These are phyloP conservation scores for Tridacna gigas DNA, from an alignment of 2,888 invertebrate genomes.

Conservation along the genomic window DNA sequence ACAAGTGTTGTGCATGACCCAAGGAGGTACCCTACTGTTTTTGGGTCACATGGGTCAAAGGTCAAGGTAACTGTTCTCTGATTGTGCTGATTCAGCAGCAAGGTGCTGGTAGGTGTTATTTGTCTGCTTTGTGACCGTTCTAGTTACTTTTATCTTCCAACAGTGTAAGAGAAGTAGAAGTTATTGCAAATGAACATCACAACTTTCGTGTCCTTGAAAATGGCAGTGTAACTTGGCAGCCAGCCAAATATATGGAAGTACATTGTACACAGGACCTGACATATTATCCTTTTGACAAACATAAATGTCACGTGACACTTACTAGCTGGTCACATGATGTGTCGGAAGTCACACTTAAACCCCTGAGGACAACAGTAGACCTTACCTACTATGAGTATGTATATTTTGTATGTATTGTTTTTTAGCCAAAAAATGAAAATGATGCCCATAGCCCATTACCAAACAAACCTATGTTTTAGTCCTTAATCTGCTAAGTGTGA, in stretches of 20 bases:
- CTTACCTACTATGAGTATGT: constrained; percentile 50
- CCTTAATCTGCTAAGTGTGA: too few species aligned
- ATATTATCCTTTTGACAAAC: constrained; percentile 60
- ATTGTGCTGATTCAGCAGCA: not conserved
- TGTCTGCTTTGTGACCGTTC: too few species aligned
- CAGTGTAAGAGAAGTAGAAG: constrained; percentile 16
- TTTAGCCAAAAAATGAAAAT: too few species aligned
- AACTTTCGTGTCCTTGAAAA: constrained; percentile 1
- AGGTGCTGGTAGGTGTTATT: too few species aligned
- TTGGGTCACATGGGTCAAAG: too few species aligned
- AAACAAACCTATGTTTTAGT: too few species aligned
- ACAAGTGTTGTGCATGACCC: too few species aligned
- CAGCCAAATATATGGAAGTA: constrained; percentile 33
- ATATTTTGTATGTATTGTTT: not conserved
- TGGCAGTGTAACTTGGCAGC: constrained; percentile 43
- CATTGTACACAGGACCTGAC: constrained; percentile 49
- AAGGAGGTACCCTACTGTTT: too few species aligned
- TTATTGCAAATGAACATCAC: constrained; percentile 29
- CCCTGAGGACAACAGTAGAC: constrained; percentile 16
- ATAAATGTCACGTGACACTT: constrained; percentile 47
- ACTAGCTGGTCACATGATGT: constrained; percentile 42
- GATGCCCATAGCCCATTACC: too few species aligned
- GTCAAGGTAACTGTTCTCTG: too few species aligned
- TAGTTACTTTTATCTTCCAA: not conserved
- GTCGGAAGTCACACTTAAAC: constrained; percentile 30